Evolutionary conservation across 2,888 invertebrate genomes (phyloP), one percentile per base, ranked within the genome.

Genomic region (Stegophylla sp.): DNA sequence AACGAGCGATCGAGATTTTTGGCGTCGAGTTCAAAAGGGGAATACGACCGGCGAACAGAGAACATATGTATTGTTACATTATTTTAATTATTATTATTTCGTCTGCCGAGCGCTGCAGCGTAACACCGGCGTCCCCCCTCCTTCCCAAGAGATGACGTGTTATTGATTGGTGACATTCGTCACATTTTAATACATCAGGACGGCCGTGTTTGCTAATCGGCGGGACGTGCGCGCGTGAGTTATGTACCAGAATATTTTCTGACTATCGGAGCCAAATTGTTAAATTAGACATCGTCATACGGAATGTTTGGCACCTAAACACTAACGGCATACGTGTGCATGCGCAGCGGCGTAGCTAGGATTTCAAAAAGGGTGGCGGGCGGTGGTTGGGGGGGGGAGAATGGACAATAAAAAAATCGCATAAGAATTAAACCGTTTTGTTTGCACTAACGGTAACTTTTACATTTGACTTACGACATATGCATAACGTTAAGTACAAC

Each of bases 231-330:
- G 34, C 7, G 34, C 7, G 34, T 41, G 7, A 76, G 66, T 76
- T 66, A 67, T 43, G 66, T 56, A 67, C 76, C 23, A 61, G 51
- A 69, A 71, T 73, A 23, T 76, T 41, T 15, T 67, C 69, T 34
- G 69, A 61, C 73, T 34, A 73, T 77, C 66, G 51, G 53, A 79
- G 74, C 67, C 77, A 77, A 77, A 59, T n/a, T n/a, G 59, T 77
- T 59, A 59, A 77, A 67, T 77, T 77, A 59, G 28, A 69, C 59
- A 34, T 34, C 34, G 34, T 34, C 34, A 26, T 23, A 28, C 45
- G 67, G 77, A 77, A 77, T 69, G 76, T 59, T 69, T 77, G 77
- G 77, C 77, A 77, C 59, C 59, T n/a, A 15, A 26, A 23, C 17
- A 43, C n/a, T 12, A 20, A 3, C 41, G 15, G 3, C 7, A 34